Percentiles rank a stretch among this genome's conserved stretches.
Evolutionary conservation across 2,888 invertebrate species (phyloP).

Genomic region (Hoplodrina blanda): DNA sequence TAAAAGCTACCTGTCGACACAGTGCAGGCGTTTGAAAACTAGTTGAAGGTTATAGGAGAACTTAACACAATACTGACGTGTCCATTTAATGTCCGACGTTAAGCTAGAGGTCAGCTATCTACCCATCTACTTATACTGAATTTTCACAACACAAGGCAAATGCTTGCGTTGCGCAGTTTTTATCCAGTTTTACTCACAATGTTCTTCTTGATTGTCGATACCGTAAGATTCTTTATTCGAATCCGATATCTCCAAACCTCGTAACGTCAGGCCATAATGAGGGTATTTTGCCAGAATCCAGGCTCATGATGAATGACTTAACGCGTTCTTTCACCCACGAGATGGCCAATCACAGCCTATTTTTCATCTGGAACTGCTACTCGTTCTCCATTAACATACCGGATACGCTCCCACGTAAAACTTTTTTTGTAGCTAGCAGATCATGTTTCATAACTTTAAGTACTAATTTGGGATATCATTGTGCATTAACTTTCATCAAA

Average conservation of each 20-base stretch:
- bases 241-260: neutral
- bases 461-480: constrained; percentile 59
- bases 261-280: neutral
- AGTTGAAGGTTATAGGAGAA: constrained; percentile 35
- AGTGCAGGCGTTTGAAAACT: constrained; percentile 26
- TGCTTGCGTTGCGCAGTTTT: neutral
- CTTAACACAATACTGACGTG: constrained; percentile 11
- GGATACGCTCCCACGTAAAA: constrained; percentile 57
- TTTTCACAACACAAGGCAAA: neutral
- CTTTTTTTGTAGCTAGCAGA: constrained; percentile 43
- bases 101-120: neutral
- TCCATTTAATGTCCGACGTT: neutral
- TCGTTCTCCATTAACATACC: constrained; percentile 46
- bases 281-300: neutral
- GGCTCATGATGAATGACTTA: constrained; percentile 22
- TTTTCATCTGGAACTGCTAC: constrained; percentile 53
- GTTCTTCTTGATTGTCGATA: neutral
- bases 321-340: constrained; percentile 35
- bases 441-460: constrained; percentile 58
- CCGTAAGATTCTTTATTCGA: neutral
- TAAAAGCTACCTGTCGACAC: constrained; percentile 31
- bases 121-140: neutral
- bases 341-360: constrained; percentile 14
- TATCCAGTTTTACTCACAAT: neutral
- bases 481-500: constrained; percentile 58